phyloP scores from a whole-genome alignment of 2,113 vertebrate genomes.

The Suricata suricatta region DNA sequence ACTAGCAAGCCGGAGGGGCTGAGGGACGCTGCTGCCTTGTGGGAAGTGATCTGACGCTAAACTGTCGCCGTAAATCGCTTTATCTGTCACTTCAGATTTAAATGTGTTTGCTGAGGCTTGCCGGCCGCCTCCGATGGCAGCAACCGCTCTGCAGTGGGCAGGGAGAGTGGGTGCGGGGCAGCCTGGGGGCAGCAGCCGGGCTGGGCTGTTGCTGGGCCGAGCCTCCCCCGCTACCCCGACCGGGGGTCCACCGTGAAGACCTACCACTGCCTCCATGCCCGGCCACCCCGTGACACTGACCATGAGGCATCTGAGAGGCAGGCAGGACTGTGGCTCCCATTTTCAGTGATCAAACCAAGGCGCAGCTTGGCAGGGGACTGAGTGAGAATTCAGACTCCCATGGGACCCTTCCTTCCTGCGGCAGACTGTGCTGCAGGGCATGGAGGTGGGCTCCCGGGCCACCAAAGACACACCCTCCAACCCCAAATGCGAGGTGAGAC shows the following conservation, averaged over 20 bases:
- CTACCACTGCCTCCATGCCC: rapidly evolving
- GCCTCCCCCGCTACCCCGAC: too few species aligned
- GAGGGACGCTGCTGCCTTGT: constrained; percentile 60
- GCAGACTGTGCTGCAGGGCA: rapidly evolving
- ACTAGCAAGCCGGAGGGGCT: constrained; percentile 61
- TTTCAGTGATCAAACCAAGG: neutral
- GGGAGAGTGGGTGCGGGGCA: neutral
- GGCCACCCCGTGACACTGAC: neutral
- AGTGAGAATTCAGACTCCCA: rapidly evolving
- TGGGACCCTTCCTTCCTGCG: rapidly evolving
- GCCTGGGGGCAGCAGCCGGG: neutral
- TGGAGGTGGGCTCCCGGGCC: neutral
- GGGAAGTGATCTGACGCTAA: constrained; percentile 77
- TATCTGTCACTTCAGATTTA: constrained; percentile 78
- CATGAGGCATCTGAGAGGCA: neutral
- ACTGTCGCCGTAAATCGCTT: constrained; percentile 79
- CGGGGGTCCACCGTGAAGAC: neutral
- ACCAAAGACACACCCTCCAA: neutral
- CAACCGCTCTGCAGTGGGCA: neutral
- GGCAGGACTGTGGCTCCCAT: neutral
- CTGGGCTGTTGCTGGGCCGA: neutral
- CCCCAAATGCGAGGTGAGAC: neutral
- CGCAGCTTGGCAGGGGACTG: neutral
- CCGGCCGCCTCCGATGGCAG: neutral
- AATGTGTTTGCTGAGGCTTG: constrained; percentile 69